These are phyloP conservation scores for Trigoniulus corallinus DNA, from an alignment of 1,140 invertebrate species.

Conservation along the genomic window DNA sequence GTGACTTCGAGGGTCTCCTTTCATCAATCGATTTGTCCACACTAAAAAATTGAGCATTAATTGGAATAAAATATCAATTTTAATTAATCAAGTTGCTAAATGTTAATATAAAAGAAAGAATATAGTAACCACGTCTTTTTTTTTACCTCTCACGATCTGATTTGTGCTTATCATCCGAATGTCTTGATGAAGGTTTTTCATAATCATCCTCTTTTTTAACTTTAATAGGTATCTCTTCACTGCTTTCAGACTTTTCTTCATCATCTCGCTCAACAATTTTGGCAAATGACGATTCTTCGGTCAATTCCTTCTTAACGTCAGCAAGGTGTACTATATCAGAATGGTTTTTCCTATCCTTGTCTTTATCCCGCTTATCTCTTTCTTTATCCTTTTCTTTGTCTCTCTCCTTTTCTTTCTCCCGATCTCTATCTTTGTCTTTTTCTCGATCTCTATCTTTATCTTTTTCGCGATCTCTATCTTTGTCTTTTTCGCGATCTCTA, in stretches of 20 bases:
- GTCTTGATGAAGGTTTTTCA: neutral
- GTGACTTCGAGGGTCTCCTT: constrained; percentile 2
- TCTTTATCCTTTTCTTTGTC: neutral
- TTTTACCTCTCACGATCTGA: neutral
- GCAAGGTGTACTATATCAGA: too few relatives aligned
- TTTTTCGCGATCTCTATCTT: too few relatives aligned
- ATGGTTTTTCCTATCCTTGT: constrained; percentile 14
- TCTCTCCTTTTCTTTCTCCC: neutral
- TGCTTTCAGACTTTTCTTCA: neutral
- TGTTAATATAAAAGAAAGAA: neutral
- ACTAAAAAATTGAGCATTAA: neutral
- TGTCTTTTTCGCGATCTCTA: too few relatives aligned
- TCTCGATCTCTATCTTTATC: too few relatives aligned
- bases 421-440: too few relatives aligned
- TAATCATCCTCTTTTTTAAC: neutral
- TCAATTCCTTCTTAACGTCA: neutral
- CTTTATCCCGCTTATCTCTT: neutral
- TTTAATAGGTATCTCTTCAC: neutral
- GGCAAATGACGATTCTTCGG: neutral
- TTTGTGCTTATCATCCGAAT: neutral
- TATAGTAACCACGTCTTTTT: constrained; percentile 14
- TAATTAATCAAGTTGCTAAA: neutral
- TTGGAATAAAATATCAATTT: neutral
- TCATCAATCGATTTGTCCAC: neutral
- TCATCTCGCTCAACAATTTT: neutral